Base-by-base conservation (phyloP, 2,113 vertebrate species). In the Physeter macrocephalus region DNA sequence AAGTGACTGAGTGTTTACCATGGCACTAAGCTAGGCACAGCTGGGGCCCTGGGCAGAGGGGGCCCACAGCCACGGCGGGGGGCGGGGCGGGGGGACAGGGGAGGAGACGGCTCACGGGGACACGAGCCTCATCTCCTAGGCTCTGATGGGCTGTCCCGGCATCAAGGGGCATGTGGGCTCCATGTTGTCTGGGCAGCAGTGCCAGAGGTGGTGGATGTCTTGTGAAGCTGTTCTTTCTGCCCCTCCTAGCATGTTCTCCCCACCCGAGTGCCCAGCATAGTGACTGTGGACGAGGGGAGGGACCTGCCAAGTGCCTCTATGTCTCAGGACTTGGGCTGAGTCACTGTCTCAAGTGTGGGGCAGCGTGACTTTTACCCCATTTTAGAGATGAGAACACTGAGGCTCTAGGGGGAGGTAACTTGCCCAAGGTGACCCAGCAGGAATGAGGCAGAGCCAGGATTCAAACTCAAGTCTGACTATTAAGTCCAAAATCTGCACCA, bases 71-170 rank as follows among this genome's bases (percentile, higher is more conserved):
- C 34, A 25, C 2, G 27, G 29, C 9, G 27, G 34, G 14, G 62
- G 13, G 8, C 0, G 1, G 41, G 17, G 29, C 18, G 4, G 29
- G 29, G 17, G 29, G 15, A 4, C 1, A 13, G 29, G 74, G 34
- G 34, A 75, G 67, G 8, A n/a, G 6, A 23, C 54, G 39, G 31
- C 13, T 49, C 62, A 8, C 0, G 0, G 10, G 62, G 75, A 83
- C 18, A 12, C 1, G 1, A 54, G 78, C 43, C 66, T 82, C 66
- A 20, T 7, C 17, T 43, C n/a, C n/a, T 29, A 10, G 46, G 11
- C n/a, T 49, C 62, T 29, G 59, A 34, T 1, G 36, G 86, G 25
- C 57, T 29, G n/a, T 13, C 29, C 11, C 20, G 7, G 78, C 1
- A 0, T 57, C 3, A 27, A n/a, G 67, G 39, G 67, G 25, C 46